These are phyloP conservation scores for Cephalopterus ornatus DNA, from an alignment of 2,113 vertebrate species.

Conservation along the genomic window DNA sequence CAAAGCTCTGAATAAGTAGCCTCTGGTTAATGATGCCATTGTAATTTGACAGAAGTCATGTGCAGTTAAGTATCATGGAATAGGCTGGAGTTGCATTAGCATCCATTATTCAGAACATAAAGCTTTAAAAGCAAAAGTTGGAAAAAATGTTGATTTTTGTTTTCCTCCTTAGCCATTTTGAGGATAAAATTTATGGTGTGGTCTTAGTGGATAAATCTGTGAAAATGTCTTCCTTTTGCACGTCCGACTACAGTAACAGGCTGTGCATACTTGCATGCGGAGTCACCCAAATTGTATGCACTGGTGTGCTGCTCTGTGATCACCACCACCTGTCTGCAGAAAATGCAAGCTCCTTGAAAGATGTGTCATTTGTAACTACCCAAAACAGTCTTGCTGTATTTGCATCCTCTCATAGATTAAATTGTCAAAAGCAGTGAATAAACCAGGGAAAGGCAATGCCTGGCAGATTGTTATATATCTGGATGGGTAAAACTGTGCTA, in stretches of 20 bases:
- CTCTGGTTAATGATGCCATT: neutral
- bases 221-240: neutral
- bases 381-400: neutral
- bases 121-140: neutral
- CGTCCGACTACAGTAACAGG: neutral
- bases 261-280: fast-evolving
- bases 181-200: neutral
- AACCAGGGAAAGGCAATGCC: neutral
- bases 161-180: neutral
- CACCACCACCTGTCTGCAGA: neutral
- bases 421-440: neutral
- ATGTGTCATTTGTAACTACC: neutral
- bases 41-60: neutral
- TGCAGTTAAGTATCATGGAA: neutral
- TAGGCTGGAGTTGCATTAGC: neutral
- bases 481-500: neutral
- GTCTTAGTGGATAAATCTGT: neutral
- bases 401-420: neutral
- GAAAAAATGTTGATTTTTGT: neutral
- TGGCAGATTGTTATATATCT: neutral
- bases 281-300: neutral
- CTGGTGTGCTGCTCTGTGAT: neutral
- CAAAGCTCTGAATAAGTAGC: neutral
- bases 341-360: neutral
- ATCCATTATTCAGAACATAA: neutral